Base-by-base conservation (phyloP, 92 coral and sea anemone species). In the Zoanthus gigantus region DNA sequence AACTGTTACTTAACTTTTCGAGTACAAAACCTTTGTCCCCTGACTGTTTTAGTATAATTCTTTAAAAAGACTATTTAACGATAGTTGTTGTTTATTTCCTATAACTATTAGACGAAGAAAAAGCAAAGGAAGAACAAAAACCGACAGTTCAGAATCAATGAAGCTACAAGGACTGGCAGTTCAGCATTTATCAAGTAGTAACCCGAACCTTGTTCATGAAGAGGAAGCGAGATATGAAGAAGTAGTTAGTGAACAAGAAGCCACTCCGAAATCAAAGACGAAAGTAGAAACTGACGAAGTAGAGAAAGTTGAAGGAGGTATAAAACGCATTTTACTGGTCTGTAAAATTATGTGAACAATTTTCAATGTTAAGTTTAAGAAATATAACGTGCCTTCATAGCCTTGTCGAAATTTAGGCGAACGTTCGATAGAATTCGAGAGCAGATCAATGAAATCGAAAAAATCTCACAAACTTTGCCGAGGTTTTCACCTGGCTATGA, bases 131-230 rank as follows among this genome's bases (percentile, higher is more conserved):
- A 46, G 23, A 29, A 17, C 28, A 16, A 73, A 73, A 23, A 45
- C 28, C 5, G 54, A 73, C 52, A 73, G 54, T 37, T 73, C 77
- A 12, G 77, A 73, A 23, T 73, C 77, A 37, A 73, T 73, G 77
- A 73, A 73, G 29, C 54, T 73, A 7, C 28, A 73, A 73, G 56
- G 56, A 11, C 0, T 73, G 16, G 56, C 53, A 10, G 50, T 73
- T 16, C 56, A 37, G 8, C 77, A 16, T 1, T 9, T 37, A 18
- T 10, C 32, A 5, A 6, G 7, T 7, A 73, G 30, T 45, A 73
- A 73, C 77, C 53, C 54, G 5, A 44, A 73, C 23, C 77, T 44
- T 13, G 77, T 34, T 5, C 5, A n/a, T 37, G 77, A 73, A 15
- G 77, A 73, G 4, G 77, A 73, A 73, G 48, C 17, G 17, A 44